Base-by-base conservation (phyloP, 2,888 invertebrate genomes). In the Tenthredo scrophulariae region DNA sequence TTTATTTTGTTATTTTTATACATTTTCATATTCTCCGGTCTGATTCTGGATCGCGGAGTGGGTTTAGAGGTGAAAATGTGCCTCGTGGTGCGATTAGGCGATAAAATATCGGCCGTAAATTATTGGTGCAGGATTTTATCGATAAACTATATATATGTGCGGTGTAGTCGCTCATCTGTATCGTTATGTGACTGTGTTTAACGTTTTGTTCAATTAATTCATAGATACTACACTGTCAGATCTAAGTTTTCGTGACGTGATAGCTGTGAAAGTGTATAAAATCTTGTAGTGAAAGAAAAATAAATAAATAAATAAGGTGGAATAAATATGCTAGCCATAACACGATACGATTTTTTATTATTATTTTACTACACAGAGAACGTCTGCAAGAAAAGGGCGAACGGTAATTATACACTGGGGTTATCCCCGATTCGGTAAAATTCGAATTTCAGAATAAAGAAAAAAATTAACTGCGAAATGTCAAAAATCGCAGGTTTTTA, bases 321-420 rank as follows among this genome's bases (percentile, higher is more conserved):
- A 46, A 46, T 15, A 46, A 46, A 3, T 46, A 80, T 80, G 80
- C 58, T 80, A 80, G 80, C 58, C 80, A 62, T 62, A 62, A 58
- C 58, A 26, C 37, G 58, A 62, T 62, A 50, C 62, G 26, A 33
- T 37, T 33, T 67, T 26, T 62, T 80, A 22, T 80, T 80, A 80
- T 62, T 80, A 22, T 62, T 62, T 80, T 80, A 80, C 40, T 62
- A 62, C 33, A 62, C 62, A 40, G 50, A 62, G 62, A 62, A 62
- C 62, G 80, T 62, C 72, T 74, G 72, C 50, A 62, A 43, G 50
- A 80, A 62, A 80, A 33, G 80, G 26, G 80, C 37, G 54, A 80
- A 80, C 80, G 80, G 80, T 80, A 80, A 80, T n/a, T 22, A 62
- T 62, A 26, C 9, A 43, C 7, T 7, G 37, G 37, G 6, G 0